Conservation (phyloP, 2,888 invertebrate genomes). For the Diplolepis rosae region DNA sequence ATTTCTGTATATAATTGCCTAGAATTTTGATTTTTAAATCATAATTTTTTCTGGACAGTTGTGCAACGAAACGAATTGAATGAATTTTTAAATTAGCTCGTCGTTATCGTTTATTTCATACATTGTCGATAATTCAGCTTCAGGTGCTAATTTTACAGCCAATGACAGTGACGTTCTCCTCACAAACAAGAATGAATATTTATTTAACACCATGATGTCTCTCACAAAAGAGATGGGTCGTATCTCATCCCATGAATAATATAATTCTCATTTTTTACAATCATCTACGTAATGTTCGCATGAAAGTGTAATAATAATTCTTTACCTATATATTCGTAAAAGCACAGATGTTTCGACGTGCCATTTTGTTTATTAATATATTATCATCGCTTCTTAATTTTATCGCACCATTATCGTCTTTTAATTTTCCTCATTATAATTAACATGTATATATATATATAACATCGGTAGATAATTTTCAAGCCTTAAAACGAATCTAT, state of each 20-base stretch:
- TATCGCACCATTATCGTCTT: constrained; percentile 49
- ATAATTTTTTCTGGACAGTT: neutral
- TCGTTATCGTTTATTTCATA: constrained; percentile 22
- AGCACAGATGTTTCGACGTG: constrained; percentile 16
- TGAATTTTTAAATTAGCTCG: neutral
- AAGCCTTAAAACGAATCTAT: constrained; percentile 64
- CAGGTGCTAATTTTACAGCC: constrained; percentile 26
- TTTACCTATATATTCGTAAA: constrained; percentile 23
- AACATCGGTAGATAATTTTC: constrained; percentile 68
- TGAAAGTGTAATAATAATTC: constrained; percentile 22
- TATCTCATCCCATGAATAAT: constrained; percentile 28
- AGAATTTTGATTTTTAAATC: no score
- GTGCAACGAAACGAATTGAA: neutral
- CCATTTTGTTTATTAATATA: constrained; percentile 38
- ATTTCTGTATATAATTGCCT: no score
- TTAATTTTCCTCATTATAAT: constrained; percentile 63
- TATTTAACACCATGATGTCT: neutral
- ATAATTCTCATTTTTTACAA: constrained; percentile 34
- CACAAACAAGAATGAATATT: constrained; percentile 17
- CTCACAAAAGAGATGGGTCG: constrained; percentile 10
- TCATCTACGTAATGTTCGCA: constrained; percentile 21
- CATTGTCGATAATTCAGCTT: constrained; percentile 16
- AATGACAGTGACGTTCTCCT: constrained; percentile 23
- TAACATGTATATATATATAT: constrained; percentile 67
- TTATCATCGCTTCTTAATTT: constrained; percentile 35